Evolutionary conservation across 2,113 vertebrate species (phyloP).

Genomic region (Lonchura striata): DNA sequence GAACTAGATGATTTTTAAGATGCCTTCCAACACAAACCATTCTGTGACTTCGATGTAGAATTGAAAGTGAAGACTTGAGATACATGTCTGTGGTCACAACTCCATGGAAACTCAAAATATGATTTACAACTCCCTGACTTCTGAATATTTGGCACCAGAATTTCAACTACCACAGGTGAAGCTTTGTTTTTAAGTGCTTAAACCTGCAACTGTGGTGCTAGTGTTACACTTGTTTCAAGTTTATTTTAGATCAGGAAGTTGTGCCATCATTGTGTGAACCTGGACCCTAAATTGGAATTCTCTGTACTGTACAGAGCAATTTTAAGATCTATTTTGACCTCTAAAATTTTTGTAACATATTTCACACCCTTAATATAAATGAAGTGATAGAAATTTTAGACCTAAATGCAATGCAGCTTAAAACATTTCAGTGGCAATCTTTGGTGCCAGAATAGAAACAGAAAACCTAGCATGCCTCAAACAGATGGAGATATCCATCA

Average conservation of each 20-base stretch:
- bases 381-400: neutral
- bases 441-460: neutral
- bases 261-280: neutral
- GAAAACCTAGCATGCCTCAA: neutral
- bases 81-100: neutral
- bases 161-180: neutral
- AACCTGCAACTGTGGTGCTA: neutral
- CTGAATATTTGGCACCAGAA: neutral
- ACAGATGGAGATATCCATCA: neutral
- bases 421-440: neutral
- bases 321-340: neutral
- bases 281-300: neutral
- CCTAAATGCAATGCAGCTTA: neutral
- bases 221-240: neutral
- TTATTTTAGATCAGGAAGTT: neutral
- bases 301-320: neutral
- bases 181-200: neutral
- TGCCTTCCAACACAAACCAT: neutral
- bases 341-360: neutral
- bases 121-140: neutral
- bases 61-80: neutral
- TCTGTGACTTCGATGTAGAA: neutral
- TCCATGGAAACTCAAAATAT: neutral
- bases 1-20: neutral
- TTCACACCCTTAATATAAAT: neutral